Percentiles rank a stretch among this genome's conserved stretches.
Conservation (phyloP, 2,888 invertebrate genomes). For the Allacma fusca region DNA sequence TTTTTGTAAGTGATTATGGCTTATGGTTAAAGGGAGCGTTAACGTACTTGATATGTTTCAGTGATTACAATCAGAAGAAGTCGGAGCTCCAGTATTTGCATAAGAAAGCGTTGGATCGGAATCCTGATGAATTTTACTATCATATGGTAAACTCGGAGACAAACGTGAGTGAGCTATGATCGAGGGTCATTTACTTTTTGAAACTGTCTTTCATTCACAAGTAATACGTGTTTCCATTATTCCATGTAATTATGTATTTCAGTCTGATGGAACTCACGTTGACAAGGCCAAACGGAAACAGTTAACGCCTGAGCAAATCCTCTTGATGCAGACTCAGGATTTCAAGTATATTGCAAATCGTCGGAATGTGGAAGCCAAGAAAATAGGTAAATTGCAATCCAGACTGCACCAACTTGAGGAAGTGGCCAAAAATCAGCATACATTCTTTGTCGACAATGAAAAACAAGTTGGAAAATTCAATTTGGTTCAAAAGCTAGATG, state of each 20-base stretch:
- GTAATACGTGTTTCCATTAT: too few species aligned
- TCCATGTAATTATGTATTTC: background rate
- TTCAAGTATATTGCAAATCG: slow-evolving; percentile 88
- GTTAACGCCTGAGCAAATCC: slow-evolving; percentile 82
- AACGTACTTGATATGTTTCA: slow-evolving; percentile 54
- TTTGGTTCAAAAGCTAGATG: slow-evolving; percentile 75
- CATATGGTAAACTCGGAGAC: slow-evolving; percentile 93
- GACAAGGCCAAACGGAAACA: slow-evolving; percentile 74
- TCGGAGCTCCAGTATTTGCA: slow-evolving; percentile 81
- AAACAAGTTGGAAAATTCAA: slow-evolving; percentile 72
- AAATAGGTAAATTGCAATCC: slow-evolving; percentile 78
- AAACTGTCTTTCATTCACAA: too few species aligned
- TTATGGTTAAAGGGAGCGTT: background rate
- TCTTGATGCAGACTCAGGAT: slow-evolving; percentile 91
- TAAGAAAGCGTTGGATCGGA: slow-evolving; percentile 86
- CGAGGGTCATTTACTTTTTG: background rate
- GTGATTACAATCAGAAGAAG: slow-evolving; percentile 82
- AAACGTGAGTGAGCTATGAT: slow-evolving; percentile 62
- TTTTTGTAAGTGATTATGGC: too few species aligned
- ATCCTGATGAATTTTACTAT: slow-evolving; percentile 98
- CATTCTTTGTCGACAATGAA: slow-evolving; percentile 77
- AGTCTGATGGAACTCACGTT: slow-evolving; percentile 67
- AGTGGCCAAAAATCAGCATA: slow-evolving; percentile 76
- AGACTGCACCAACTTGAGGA: slow-evolving; percentile 83
- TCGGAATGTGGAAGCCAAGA: slow-evolving; percentile 81